Evolutionary conservation across 2,888 invertebrate genomes (phyloP).

Genomic region (Melinaea marsaeus): DNA sequence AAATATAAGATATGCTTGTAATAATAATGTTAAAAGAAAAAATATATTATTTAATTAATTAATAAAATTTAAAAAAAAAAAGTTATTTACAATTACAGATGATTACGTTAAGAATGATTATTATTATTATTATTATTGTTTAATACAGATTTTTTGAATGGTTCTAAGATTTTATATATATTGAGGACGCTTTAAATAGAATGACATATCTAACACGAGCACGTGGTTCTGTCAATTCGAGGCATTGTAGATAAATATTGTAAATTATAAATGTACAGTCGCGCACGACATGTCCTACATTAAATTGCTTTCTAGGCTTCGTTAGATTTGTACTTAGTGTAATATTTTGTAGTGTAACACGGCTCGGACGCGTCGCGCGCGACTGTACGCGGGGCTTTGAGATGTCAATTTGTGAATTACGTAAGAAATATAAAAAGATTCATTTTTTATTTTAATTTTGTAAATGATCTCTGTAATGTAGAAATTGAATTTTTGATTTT

Average conservation of each 20-base stretch:
- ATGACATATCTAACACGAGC: constrained; percentile 30
- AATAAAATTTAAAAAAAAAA: neutral
- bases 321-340: constrained; percentile 39
- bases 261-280: constrained; percentile 51
- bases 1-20: neutral
- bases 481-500: constrained; percentile 8
- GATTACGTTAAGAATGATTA: constrained; percentile 7
- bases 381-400: constrained; percentile 47
- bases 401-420: constrained; percentile 49
- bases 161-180: constrained; percentile 9
- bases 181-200: constrained; percentile 23
- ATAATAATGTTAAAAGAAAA: neutral
- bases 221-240: constrained; percentile 46
- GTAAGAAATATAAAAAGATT: constrained; percentile 26
- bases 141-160: neutral
- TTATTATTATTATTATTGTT: neutral
- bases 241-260: constrained; percentile 39
- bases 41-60: neutral
- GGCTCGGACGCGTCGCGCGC: constrained; percentile 45
- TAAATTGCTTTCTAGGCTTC: constrained; percentile 56
- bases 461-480: too few species aligned
- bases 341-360: constrained; percentile 32
- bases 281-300: constrained; percentile 50
- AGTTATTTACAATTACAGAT: constrained; percentile 5
- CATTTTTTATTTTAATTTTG: too few species aligned